Base-by-base conservation (phyloP, 2,888 invertebrate genomes). In the Xestia ashworthii region DNA sequence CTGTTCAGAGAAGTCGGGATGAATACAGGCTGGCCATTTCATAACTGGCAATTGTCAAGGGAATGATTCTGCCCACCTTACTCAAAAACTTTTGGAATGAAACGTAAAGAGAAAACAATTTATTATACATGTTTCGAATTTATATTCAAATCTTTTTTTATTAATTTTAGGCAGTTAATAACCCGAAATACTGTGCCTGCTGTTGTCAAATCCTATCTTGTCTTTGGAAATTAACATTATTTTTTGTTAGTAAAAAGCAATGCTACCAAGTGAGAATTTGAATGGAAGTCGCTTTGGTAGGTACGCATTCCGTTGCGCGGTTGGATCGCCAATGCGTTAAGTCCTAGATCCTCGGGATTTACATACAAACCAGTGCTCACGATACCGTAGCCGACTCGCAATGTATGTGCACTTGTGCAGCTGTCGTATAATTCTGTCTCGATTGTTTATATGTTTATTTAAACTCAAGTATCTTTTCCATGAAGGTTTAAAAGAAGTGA, bases 331-430 rank as follows among this genome's bases (percentile, higher is more conserved):
- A 80, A 83, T 80, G 71, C 71, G 84, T 83, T 83, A 83, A 83
- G 76, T 72, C 84, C 82, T 76, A 82, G 82, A 82, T 80, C 69
- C 80, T 72, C 25, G 46, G 76, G 82, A 82, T 82, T 82, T 83
- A 72, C 83, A 82, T 82, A 83, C 75, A 83, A 83, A 82, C 75
- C 82, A 79, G 67, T 83, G 65, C 80, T 65, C 83, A 65, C 65
- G 71, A 53, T 72, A 66, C 50, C 53, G 65, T 66, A 32, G 65
- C 44, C 22, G 60, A 6, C 44, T 71, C 46, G 60, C 60, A 62
- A 74, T 80, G 75, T 66, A 80, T 82, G 74, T 64, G 83, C 70
- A 73, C 83, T 74, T 82, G 58, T 71, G 83, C 83, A 83, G 79
- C 79, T 83, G 74, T 58, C 58, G 70, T 79, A 83, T 79, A 83